These are phyloP conservation scores for Carduelis carduelis DNA, from an alignment of 2,797 vertebrate genomes.

Conservation along the genomic window DNA sequence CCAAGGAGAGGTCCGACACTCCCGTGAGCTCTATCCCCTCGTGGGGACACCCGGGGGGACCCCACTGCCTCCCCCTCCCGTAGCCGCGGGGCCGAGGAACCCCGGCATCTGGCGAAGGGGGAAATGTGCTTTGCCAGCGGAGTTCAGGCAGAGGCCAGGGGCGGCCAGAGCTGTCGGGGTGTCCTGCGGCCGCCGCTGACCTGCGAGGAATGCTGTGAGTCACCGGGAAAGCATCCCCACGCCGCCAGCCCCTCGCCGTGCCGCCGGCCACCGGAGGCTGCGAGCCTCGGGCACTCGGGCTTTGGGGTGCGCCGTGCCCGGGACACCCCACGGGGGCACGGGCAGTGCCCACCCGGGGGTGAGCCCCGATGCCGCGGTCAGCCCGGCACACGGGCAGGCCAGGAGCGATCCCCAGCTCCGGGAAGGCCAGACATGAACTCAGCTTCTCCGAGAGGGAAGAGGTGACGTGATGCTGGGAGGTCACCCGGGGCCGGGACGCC, in stretches of 20 bases:
- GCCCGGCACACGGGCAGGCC: background rate
- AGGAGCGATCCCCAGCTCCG: background rate
- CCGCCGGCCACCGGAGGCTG: rapidly evolving
- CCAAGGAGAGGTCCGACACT: rapidly evolving
- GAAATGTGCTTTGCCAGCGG: background rate
- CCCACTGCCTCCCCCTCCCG: rapidly evolving
- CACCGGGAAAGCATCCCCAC: background rate
- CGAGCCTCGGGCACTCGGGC: background rate
- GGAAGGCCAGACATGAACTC: constrained; percentile 33
- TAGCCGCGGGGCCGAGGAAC: background rate
- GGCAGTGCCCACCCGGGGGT: rapidly evolving
- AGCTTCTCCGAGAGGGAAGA: background rate
- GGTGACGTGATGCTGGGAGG: constrained; percentile 6
- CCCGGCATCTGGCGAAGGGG: rapidly evolving
- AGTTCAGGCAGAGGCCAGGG: background rate
- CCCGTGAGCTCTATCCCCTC: rapidly evolving
- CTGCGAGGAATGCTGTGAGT: constrained; percentile 33
- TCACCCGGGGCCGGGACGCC: background rate
- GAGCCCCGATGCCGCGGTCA: rapidly evolving
- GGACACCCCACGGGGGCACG: background rate
- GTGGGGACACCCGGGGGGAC: background rate
- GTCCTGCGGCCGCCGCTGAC: background rate
- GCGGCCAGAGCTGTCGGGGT: background rate
- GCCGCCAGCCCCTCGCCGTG: background rate
- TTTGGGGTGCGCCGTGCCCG: background rate